Base-by-base conservation (phyloP, 2,888 invertebrate genomes). In the Rhabditoides inermis region DNA sequence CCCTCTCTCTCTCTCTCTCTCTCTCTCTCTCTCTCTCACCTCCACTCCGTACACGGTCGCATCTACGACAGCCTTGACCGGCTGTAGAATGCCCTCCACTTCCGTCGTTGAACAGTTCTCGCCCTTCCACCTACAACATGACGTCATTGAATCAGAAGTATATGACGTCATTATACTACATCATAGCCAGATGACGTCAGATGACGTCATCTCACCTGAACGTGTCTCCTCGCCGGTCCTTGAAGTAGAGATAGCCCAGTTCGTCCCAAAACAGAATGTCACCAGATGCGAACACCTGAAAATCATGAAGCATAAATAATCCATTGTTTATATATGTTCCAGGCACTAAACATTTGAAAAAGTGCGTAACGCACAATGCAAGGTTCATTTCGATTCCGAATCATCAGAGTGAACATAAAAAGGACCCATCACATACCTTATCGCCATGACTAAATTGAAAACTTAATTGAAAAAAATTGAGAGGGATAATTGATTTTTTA, bases 161-260 rank as follows among this genome's bases (percentile, higher is more conserved):
- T 3, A 32, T 20, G 3, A 15, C 35, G n/a, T 40, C 18, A 28
- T 26, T n/a, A 26, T 40, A 22, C 1, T 1, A 10, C 22, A 40
- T 12, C 15, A 26, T 10, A 20, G n/a, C 15, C 6, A 7, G 6
- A 40, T 15, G 25, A 22, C 80, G 80, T 81, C 7, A 80, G 66
- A 70, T 6, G 3, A 22, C 50, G 10, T n/a, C n/a, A n/a, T n/a
- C n/a, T n/a, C 25, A 60, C 60, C 60, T 51, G 54, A 88, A 95
- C 2, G 94, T 95, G 78, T 95, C 94, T 0, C 95, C 95, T 0
- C 91, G 90, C 64, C 92, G 83, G 79, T 94, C 94, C 40, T 68
- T 86, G 82, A 95, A 94, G 80, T 84, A 92, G 75, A 88, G 84
- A 79, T 90, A 91, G 36, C 92, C 92, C n/a, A 86, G 82, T 66